These are phyloP conservation scores for Meloidogyne hapla DNA, from an alignment of 1,140 invertebrate species.

Conservation along the genomic window DNA sequence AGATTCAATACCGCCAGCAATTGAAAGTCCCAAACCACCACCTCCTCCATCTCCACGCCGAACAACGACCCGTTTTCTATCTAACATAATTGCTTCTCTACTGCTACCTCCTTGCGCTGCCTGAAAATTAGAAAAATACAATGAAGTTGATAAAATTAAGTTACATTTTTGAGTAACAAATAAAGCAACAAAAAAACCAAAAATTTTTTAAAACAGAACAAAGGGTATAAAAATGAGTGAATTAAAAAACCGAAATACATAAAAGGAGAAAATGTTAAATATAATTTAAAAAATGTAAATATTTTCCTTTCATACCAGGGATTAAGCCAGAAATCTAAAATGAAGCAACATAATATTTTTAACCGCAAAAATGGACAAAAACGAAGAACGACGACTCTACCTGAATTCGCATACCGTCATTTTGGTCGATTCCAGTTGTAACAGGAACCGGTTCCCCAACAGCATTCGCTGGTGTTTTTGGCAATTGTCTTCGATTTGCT, in stretches of 20 bases:
- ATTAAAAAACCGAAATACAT: too few relatives aligned
- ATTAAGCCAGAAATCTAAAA: too few relatives aligned
- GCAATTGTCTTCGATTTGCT: background rate
- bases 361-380: constrained; percentile 18
- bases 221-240: too few relatives aligned
- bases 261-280: too few relatives aligned
- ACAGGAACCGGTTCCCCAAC: background rate
- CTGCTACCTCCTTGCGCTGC: background rate
- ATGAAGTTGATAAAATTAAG: background rate
- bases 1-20: constrained; percentile 62
- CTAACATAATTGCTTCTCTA: background rate
- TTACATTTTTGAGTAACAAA: background rate
- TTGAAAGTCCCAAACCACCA: constrained; percentile 58
- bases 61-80: constrained; percentile 39
- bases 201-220: background rate
- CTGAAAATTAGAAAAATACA: background rate
- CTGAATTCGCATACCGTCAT: constrained; percentile 36
- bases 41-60: constrained; percentile 46
- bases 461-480: constrained; percentile 7
- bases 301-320: too few relatives aligned
- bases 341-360: background rate
- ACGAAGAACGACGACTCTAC: constrained; percentile 35
- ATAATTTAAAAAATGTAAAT: too few relatives aligned
- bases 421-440: constrained; percentile 6
- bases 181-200: constrained; percentile 11